Percentiles rank a stretch among this genome's conserved stretches.
Evolutionary conservation across 2,888 invertebrate species (phyloP).

Genomic region (Onthophagus sagittarius): DNA sequence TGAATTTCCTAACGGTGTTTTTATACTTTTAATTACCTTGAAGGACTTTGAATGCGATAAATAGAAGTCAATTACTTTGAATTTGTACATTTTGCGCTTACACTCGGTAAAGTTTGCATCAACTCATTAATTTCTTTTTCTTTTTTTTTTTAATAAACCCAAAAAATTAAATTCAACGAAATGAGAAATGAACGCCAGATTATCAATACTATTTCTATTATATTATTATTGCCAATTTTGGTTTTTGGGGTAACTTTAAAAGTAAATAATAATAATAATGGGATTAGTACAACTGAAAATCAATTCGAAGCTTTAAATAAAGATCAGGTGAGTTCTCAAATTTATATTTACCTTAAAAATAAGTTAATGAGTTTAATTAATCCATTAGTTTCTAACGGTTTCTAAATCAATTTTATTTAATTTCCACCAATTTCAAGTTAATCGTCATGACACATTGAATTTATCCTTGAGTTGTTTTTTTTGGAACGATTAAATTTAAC

Average conservation of each 20-base stretch:
- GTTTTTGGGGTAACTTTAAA: conserved; percentile 3
- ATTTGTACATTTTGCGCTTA: background rate
- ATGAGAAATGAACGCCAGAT: background rate
- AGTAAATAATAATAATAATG: background rate
- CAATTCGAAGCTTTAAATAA: conserved; percentile 39
- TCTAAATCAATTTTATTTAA: background rate
- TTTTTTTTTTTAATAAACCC: too few species aligned
- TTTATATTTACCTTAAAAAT: background rate
- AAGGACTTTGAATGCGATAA: background rate
- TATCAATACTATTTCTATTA: background rate
- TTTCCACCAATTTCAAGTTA: background rate
- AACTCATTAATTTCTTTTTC: background rate
- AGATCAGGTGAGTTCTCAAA: conserved; percentile 40
- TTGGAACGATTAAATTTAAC: too few species aligned
- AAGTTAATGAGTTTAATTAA: background rate
- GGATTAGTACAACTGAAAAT: background rate
- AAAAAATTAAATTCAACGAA: background rate
- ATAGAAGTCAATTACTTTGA: background rate
- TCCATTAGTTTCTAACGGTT: background rate
- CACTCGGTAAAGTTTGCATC: background rate
- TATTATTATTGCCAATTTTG: background rate
- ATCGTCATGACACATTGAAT: background rate
- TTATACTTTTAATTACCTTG: background rate
- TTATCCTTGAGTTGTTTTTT: background rate
- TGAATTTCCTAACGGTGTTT: conserved; percentile 3